Evolutionary conservation across 2,113 vertebrate genomes (phyloP).

Genomic region (Catharus fuscescens): DNA sequence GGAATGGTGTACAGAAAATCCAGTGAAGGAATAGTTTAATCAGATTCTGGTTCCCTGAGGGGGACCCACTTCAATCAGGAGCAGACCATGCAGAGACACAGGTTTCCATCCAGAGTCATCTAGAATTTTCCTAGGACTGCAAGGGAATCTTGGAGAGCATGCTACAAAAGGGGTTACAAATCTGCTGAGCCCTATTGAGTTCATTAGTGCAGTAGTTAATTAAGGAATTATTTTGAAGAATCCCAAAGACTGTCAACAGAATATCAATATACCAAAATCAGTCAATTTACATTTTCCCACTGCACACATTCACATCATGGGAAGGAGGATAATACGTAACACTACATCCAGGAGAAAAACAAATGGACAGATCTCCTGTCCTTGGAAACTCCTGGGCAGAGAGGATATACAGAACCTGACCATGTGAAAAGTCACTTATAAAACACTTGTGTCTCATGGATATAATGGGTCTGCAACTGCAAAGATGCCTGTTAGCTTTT

Average conservation of each 20-base stretch:
- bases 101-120: background rate
- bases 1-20: background rate
- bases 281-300: background rate
- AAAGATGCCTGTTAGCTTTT: background rate
- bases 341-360: background rate
- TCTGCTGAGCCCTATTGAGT: background rate
- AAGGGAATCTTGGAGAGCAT: background rate
- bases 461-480: background rate
- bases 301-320: fast-evolving
- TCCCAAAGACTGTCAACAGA: background rate
- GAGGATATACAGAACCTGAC: background rate
- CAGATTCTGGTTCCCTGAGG: background rate
- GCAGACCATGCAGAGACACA: background rate
- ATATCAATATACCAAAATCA: background rate
- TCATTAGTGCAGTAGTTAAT: background rate
- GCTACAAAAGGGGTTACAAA: background rate
- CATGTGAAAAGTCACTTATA: background rate
- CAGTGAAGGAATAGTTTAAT: background rate
- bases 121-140: background rate
- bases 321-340: background rate
- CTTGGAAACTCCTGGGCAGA: background rate
- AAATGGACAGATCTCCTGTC: background rate
- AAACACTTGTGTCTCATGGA: background rate
- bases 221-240: background rate
- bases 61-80: background rate